Conservation (phyloP, 2,888 invertebrate species). For the Papilio elwesi region DNA sequence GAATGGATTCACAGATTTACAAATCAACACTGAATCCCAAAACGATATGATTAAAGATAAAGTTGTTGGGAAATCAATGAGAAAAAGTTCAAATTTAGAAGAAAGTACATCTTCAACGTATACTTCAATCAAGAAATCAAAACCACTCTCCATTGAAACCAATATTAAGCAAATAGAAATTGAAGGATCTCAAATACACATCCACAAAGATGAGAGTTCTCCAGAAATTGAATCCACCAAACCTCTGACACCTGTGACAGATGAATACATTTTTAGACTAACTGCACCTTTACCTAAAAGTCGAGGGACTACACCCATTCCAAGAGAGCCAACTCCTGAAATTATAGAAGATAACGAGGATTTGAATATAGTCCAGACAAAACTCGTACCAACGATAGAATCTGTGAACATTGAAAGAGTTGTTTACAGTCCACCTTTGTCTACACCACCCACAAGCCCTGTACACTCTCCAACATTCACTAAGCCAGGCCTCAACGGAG, state of each 20-base stretch:
- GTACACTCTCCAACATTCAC: conserved; percentile 60
- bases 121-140: conserved; percentile 42
- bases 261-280: conserved; percentile 75
- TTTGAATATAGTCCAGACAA: conserved; percentile 68
- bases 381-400: conserved; percentile 69
- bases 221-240: conserved; percentile 61
- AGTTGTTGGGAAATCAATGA: not conserved
- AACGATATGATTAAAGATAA: not conserved
- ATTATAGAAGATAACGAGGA: conserved; percentile 59
- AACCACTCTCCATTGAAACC: conserved; percentile 39
- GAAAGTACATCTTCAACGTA: not conserved
- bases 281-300: conserved; percentile 66
- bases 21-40: not conserved
- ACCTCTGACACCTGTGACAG: conserved; percentile 73
- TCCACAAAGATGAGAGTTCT: conserved; percentile 41
- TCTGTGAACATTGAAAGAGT: conserved; percentile 59
- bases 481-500: conserved; percentile 61
- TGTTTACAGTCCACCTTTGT: conserved; percentile 68
- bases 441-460: conserved; percentile 57
- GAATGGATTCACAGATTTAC: not conserved
- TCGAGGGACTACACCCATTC: conserved; percentile 55
- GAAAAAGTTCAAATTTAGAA: not conserved
- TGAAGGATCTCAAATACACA: conserved; percentile 25
- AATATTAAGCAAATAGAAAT: conserved; percentile 44
- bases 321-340: conserved; percentile 54